Evolutionary conservation across 1,140 invertebrate genomes (phyloP).

Genomic region (Heliconius himera): DNA sequence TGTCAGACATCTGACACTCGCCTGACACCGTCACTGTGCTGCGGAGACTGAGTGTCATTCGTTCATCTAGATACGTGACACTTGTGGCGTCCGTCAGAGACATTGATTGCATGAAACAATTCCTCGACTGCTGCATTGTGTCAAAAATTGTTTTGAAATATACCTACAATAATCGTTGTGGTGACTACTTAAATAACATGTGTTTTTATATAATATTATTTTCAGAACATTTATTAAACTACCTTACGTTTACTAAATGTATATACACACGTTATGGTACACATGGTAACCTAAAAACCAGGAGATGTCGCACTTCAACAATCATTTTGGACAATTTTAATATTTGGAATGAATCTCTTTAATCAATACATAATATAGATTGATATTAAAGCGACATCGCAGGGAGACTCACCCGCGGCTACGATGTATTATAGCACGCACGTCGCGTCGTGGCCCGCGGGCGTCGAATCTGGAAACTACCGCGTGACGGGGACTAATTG

Average conservation of each 20-base stretch:
- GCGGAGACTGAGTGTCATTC: background rate
- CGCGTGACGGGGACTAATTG: background rate
- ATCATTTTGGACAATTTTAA: too few species aligned
- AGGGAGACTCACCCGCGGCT: slow-evolving; percentile 8
- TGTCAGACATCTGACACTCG: background rate
- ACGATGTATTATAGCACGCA: background rate
- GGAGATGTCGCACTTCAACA: too few species aligned
- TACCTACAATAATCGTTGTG: too few species aligned
- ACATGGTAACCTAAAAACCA: too few species aligned
- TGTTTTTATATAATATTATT: too few species aligned
- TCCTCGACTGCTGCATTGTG: too few species aligned
- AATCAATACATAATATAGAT: background rate
- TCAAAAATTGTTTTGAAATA: too few species aligned
- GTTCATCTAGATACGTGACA: background rate
- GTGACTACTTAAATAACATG: too few species aligned
- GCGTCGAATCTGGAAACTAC: background rate
- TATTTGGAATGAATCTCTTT: background rate
- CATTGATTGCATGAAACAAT: background rate
- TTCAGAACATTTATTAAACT: too few species aligned
- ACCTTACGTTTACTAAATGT: too few species aligned
- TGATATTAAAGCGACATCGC: background rate
- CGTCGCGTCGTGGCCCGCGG: background rate
- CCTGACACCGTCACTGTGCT: background rate
- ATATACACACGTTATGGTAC: too few species aligned
- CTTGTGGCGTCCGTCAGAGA: background rate